phyloP scores from a whole-genome alignment of 37 sponge, comb jelly and placozoan genomes.

The Cladorhizidae sp. region DNA sequence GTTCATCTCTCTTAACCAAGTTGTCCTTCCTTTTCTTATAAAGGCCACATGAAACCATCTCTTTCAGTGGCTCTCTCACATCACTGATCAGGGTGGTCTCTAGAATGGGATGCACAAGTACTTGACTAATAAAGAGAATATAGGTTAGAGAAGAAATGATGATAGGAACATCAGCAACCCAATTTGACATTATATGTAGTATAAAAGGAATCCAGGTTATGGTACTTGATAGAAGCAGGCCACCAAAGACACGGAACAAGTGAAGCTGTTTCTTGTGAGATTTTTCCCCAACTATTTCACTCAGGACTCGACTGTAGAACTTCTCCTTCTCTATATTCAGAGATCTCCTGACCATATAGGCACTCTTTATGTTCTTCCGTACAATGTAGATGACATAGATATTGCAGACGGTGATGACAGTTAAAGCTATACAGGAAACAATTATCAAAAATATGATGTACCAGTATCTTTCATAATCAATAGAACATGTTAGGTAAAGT shows the following conservation, averaged over 20 bases:
- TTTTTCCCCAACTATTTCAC: background rate
- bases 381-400: background rate
- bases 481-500: background rate
- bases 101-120: too few relatives aligned
- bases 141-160: too few relatives aligned
- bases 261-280: background rate
- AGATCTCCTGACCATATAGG: background rate
- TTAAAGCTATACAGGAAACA: too few relatives aligned
- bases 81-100: too few relatives aligned
- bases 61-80: too few relatives aligned
- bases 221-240: background rate
- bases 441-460: too few relatives aligned
- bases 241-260: background rate
- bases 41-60: too few relatives aligned
- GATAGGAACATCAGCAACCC: background rate
- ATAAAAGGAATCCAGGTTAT: background rate
- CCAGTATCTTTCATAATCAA: too few relatives aligned
- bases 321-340: background rate
- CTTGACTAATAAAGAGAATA: too few relatives aligned
- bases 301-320: background rate
- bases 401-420: background rate
- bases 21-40: too few relatives aligned
- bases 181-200: background rate
- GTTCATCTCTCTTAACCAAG: too few relatives aligned
- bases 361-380: background rate